Conservation (phyloP, 1,140 invertebrate species). For the Pogonomyrmex barbatus region DNA sequence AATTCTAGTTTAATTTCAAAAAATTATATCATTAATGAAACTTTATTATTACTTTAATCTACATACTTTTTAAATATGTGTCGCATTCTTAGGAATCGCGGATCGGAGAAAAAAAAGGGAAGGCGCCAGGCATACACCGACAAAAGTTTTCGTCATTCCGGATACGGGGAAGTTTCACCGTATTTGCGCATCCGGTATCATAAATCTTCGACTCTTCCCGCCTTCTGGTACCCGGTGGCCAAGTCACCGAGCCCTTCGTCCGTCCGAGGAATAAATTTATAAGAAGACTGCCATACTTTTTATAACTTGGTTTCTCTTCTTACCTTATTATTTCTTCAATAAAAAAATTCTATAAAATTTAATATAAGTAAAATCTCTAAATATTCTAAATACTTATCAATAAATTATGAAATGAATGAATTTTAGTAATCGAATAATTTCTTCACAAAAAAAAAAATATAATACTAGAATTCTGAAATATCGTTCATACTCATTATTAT, state of each 20-base stretch:
- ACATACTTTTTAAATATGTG: background rate
- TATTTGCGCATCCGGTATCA: slow-evolving; percentile 81
- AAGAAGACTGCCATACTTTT: slow-evolving; percentile 61
- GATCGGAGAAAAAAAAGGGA: slow-evolving; percentile 27
- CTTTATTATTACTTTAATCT: background rate
- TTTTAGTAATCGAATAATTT: background rate
- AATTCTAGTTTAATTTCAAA: background rate
- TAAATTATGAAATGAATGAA: slow-evolving; percentile 13
- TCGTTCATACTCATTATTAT: background rate
- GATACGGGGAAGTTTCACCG: slow-evolving; percentile 81
- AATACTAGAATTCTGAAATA: background rate
- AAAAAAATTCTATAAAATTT: background rate
- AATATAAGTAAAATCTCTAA: background rate
- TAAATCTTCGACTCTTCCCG: slow-evolving; percentile 79
- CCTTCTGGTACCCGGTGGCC: slow-evolving; percentile 74
- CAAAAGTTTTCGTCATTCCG: slow-evolving; percentile 80
- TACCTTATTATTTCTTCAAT: background rate
- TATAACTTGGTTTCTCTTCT: slow-evolving; percentile 2
- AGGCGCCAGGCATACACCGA: slow-evolving; percentile 68
- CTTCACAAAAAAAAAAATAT: background rate
- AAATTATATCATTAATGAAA: background rate
- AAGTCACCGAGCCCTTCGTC: slow-evolving; percentile 74
- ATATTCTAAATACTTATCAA: slow-evolving; percentile 7
- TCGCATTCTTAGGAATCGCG: background rate
- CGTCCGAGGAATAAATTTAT: slow-evolving; percentile 74